Conservation (phyloP, 1,140 invertebrate genomes). For the Papilio machaon region DNA sequence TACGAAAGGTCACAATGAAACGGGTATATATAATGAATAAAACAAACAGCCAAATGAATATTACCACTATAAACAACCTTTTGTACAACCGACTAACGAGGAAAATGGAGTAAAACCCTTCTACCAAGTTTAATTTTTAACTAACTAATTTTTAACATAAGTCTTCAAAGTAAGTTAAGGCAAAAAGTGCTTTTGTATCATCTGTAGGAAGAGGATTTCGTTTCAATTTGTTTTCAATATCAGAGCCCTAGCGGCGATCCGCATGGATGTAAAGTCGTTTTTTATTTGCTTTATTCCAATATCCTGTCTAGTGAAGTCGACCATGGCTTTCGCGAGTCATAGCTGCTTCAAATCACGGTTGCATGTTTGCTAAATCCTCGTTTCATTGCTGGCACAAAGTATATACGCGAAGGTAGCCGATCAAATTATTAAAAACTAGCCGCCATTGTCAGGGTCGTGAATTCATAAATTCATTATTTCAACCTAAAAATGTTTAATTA, state of each 20-base stretch:
- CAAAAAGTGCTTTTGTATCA: not conserved
- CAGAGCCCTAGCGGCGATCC: constrained; percentile 59
- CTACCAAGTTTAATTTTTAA: not conserved
- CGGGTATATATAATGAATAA: too few relatives aligned
- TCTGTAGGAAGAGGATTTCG: constrained; percentile 44
- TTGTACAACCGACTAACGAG: too few relatives aligned
- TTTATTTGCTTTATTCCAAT: constrained; percentile 71
- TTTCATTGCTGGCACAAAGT: constrained; percentile 2
- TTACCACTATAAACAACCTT: too few relatives aligned
- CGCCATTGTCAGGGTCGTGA: not conserved
- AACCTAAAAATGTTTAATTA: too few relatives aligned
- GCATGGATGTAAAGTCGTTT: constrained; percentile 66
- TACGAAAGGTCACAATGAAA: too few relatives aligned
- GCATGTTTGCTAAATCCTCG: constrained; percentile 24
- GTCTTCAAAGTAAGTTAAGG: not conserved
- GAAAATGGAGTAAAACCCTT: too few relatives aligned
- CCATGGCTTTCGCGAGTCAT: constrained; percentile 27
- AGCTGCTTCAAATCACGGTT: constrained; percentile 37
- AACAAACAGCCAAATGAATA: too few relatives aligned
- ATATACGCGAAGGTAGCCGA: not conserved
- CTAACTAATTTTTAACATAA: not conserved
- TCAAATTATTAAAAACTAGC: not conserved
- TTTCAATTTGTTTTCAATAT: constrained; percentile 69
- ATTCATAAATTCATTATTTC: too few relatives aligned
- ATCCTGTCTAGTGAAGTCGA: constrained; percentile 42